phyloP scores from a whole-genome alignment of 1,140 invertebrate species.

The Drosophila baimaii region DNA sequence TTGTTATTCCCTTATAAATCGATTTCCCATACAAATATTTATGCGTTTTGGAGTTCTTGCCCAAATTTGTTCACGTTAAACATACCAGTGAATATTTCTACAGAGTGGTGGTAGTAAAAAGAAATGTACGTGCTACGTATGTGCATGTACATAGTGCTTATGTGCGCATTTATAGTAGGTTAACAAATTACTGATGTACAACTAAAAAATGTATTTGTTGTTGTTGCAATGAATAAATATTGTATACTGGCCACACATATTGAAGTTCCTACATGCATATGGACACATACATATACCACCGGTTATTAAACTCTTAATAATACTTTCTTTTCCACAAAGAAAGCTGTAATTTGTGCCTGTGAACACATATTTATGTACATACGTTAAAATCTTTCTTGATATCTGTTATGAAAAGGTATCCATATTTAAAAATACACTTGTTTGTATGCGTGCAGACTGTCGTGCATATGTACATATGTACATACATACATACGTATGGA shows the following conservation, averaged over 20 bases:
- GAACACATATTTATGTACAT: constrained; percentile 1
- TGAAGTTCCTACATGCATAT: constrained; percentile 4
- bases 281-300: neutral
- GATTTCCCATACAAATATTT: neutral
- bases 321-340: constrained; percentile 25
- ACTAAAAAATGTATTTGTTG: constrained; percentile 4
- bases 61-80: neutral
- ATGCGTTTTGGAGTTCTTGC: neutral
- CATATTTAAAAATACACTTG: constrained; percentile 43
- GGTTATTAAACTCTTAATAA: constrained; percentile 23
- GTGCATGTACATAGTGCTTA: constrained; percentile 17
- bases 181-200: constrained; percentile 35
- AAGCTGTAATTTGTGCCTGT: constrained; percentile 1
- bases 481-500: neutral
- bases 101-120: constrained; percentile 11
- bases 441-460: constrained; percentile 10
- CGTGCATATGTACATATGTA: constrained; percentile 1
- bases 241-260: neutral
- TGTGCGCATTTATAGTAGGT: constrained; percentile 27
- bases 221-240: constrained; percentile 9
- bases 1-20: constrained; percentile 15
- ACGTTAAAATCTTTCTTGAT: constrained; percentile 26
- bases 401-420: constrained; percentile 42
- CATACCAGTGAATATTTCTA: neutral
- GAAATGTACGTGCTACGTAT: constrained; percentile 11